A percentile compares a stretch with the other conserved stretches of the same genome.
Evolutionary conservation across 2,888 invertebrate species (phyloP).

Genomic region (Steinernema scapterisci): DNA sequence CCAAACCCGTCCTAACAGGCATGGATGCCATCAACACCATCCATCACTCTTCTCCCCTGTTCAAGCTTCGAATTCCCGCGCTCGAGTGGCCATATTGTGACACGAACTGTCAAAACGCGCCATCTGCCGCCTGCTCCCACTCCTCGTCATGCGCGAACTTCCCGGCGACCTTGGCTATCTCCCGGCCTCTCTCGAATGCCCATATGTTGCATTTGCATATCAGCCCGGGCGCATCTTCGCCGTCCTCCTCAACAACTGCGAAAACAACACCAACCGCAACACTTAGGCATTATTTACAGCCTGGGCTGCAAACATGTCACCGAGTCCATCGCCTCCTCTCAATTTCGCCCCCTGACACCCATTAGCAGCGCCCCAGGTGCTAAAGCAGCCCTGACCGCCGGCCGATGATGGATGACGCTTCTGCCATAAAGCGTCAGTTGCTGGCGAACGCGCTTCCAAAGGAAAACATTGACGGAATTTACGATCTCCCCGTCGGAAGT

Average conservation of each 20-base stretch:
- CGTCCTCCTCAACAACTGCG: background rate
- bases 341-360: background rate
- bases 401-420: slow-evolving; percentile 21
- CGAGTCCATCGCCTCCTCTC: background rate
- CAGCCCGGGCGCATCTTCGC: background rate
- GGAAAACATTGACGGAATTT: slow-evolving; percentile 23
- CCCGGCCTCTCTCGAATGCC: background rate
- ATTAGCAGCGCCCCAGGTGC: background rate
- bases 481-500: slow-evolving; percentile 27
- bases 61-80: background rate
- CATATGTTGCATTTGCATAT: slow-evolving; percentile 33
- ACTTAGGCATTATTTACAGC: slow-evolving; percentile 27
- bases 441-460: slow-evolving; percentile 5
- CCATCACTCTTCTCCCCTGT: no score
- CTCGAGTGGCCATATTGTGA: slow-evolving; percentile 21
- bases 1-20: no score
- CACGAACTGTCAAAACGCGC: background rate
- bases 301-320: background rate
- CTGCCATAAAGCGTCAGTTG: slow-evolving; percentile 28
- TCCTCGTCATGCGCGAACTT: slow-evolving; percentile 19
- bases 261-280: slow-evolving; percentile 7
- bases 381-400: slow-evolving; percentile 18
- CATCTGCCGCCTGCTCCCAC: slow-evolving; percentile 5
- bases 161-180: background rate
- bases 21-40: no score